A percentile compares a stretch with the other conserved stretches of the same genome.
These are phyloP conservation scores for Dinocampus coccinellae DNA, from an alignment of 2,888 invertebrate species.

Conservation along the genomic window DNA sequence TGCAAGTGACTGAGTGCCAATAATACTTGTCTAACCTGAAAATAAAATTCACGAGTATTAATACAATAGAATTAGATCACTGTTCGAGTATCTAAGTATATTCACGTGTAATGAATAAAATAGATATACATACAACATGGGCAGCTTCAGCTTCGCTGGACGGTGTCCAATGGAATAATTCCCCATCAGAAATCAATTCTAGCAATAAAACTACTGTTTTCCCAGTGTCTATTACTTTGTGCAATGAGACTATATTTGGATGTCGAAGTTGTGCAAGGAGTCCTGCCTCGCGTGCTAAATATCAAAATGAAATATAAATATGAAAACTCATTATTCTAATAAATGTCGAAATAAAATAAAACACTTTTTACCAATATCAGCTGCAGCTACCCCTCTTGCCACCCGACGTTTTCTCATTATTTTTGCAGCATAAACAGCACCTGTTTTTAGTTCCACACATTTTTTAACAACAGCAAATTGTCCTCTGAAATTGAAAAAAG, in stretches of 20 bases:
- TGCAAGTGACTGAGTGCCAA: constrained; percentile 76
- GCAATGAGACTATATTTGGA: constrained; percentile 75
- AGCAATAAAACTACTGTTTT: constrained; percentile 74
- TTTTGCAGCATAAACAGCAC: constrained; percentile 75
- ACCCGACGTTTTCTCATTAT: constrained; percentile 75
- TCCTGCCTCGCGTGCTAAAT: constrained; percentile 71
- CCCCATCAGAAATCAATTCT: constrained; percentile 77
- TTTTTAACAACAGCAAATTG: constrained; percentile 76
- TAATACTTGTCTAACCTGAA: constrained; percentile 73
- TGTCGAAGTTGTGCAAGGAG: constrained; percentile 73
- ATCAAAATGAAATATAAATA: constrained; percentile 17
- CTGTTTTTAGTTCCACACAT: constrained; percentile 71
- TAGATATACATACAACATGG: constrained; percentile 70
- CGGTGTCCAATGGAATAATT: constrained; percentile 75
- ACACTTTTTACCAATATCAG: constrained; percentile 70
- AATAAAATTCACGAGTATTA: constrained; percentile 3
- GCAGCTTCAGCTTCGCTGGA: constrained; percentile 74
- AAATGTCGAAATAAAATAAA: neutral
- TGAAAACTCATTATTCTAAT: no score
- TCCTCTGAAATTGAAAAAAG: constrained; percentile 70
- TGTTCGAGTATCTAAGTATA: constrained; percentile 1
- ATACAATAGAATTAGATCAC: constrained; percentile 20
- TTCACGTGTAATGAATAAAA: constrained; percentile 15
- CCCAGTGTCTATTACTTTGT: constrained; percentile 75
- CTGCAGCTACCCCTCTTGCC: constrained; percentile 73